Evolutionary conservation across 2,113 vertebrate species (phyloP), one percentile per base, ranked within the genome.

Genomic region (Platysteira castanea): DNA sequence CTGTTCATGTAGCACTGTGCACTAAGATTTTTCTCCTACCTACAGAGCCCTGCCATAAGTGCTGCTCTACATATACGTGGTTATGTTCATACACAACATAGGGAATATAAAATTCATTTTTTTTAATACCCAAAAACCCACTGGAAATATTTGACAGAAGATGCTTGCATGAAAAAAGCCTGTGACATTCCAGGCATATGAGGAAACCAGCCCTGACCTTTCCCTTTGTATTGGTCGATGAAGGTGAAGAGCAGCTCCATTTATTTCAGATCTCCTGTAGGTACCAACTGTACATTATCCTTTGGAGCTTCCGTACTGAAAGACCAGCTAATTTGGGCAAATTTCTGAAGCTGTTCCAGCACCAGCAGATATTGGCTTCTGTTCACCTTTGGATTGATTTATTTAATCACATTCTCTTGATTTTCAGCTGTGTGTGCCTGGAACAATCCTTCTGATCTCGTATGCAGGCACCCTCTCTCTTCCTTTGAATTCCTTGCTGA

Each of bases 401-500:
- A 18, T 44, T n/a, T 86, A 93, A 91, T 95, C 93, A 89, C 77
- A 84, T 90, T 84, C 69, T 93, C 95, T 84, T 94, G 75, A 80
- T 96, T 92, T 93, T 90, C 88, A 95, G 71, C 56, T 1, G 2
- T 56, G 35, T 93, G 92, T 87, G 85, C 92, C 90, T 96, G 85
- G 60, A 95, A 95, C 44, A 7, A 52, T 90, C 56, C 79, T 37
- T 93, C 92, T 94, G 93, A 96, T 96, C 83, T 96, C 2, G 0
- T 84, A 96, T 89, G 73, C 92, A 90, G 90, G 61, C 92, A 92
- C 44, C 26, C 37, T 92, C 88, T 92, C 75, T 93, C 64, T 96
- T 86, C 52, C 87, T 97, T 96, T 96, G 92, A 95, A 92, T 92
- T 93, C 65, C 44, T 93, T 20, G 50, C 83, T 78, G 95, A 92